Percentiles rank a stretch among this genome's conserved stretches.
Evolutionary conservation across 2,888 invertebrate genomes (phyloP).

Genomic region (Napeogenes sylphis): DNA sequence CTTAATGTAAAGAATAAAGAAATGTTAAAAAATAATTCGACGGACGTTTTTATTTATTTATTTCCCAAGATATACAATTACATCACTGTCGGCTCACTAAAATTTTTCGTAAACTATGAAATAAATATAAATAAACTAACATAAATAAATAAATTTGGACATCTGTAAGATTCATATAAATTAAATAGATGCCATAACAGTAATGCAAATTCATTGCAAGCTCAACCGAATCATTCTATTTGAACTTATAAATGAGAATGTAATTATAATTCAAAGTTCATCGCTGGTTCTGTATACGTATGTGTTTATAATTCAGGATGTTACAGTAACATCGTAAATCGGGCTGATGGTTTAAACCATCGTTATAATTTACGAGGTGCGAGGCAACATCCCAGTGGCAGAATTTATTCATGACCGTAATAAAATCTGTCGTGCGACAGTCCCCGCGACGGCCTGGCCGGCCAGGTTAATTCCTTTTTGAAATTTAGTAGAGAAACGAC

Average conservation of each 20-base stretch:
- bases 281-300: slow-evolving; percentile 38
- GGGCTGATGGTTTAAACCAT: slow-evolving; percentile 51
- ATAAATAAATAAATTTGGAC: slow-evolving; percentile 13
- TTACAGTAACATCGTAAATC: slow-evolving; percentile 50
- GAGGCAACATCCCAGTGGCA: slow-evolving; percentile 49
- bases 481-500: slow-evolving; percentile 45
- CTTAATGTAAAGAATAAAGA: too few species aligned
- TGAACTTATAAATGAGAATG: not conserved
- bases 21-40: too few species aligned
- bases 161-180: slow-evolving; percentile 33
- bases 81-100: not conserved
- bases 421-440: slow-evolving; percentile 65
- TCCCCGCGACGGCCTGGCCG: slow-evolving; percentile 43
- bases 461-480: slow-evolving; percentile 61
- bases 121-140: slow-evolving; percentile 33
- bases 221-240: not conserved
- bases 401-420: slow-evolving; percentile 74
- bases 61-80: too few species aligned
- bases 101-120: slow-evolving; percentile 31
- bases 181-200: slow-evolving; percentile 36
- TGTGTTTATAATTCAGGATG: slow-evolving; percentile 42
- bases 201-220: not conserved
- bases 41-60: too few species aligned
- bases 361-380: slow-evolving; percentile 63
- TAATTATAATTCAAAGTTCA: slow-evolving; percentile 38